Base-by-base conservation (phyloP, 2,797 vertebrate genomes). In the Acanthornis magna region DNA sequence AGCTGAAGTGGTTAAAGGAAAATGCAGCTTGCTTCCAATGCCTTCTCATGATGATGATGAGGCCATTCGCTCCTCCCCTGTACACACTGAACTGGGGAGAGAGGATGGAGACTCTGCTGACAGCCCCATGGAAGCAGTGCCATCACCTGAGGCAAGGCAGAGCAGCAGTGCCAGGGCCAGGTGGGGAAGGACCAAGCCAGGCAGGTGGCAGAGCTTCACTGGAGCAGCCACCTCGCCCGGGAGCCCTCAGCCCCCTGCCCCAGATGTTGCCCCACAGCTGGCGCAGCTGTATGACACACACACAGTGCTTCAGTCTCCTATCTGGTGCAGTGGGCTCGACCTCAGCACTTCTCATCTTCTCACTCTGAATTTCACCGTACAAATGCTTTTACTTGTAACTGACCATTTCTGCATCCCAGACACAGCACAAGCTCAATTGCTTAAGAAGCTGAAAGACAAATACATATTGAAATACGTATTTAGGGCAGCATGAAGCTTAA, bases 231-330 rank as follows among this genome's bases (percentile, higher is more conserved):
- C 12, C 40, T 47, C 38, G 43, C 32, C 18, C 9, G 14, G 30
- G 10, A 21, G 11, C 51, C 30, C 34, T 72, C 2, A 17, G 55
- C 7, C 19, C 26, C 40, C 47, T 19, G 12, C 9, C 30, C 43
- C 30, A 22, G 53, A 5, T 0, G 5, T 0, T 17, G n/a, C 55
- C 51, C n/a, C 57, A 16, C 0, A 4, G 48, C 9, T 3, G 6
- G 9, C 1, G 1, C 3, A 5, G 62, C 72, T 43, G 55, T 4
- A 21, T 1, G 7, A 57, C 18, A 60, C 17, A 60, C 17, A 42
- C 0, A 1, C 8, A 36, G 30, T 2, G 4, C 53, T 43, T 65
- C 42, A 1, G 1, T 5, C 38, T 66, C 32, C 67, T 42, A 4
- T 40, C 36, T 7, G 5, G 4, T 2, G 6, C 36, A n/a, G 30